Base-by-base conservation (phyloP, 2,888 invertebrate genomes). In the Sphaerophoria rueppellii region DNA sequence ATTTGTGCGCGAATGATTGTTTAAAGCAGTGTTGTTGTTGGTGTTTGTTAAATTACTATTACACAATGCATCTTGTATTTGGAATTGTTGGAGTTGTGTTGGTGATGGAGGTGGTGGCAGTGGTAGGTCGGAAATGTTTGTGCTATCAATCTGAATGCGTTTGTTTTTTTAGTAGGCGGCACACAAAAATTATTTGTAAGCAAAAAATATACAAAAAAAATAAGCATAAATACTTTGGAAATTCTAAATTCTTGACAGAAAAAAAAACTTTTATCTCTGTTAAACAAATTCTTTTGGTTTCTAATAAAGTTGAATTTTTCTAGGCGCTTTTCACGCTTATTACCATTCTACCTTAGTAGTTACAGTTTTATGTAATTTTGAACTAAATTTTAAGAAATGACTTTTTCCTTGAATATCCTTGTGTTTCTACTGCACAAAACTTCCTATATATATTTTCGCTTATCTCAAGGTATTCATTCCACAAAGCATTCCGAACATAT, bases 51-150 rank as follows among this genome's bases (percentile, higher is more conserved):
- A 50, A 50, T 48, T 50, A 11, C 48, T 48, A 50, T 73, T 87
- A 76, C 71, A 81, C 63, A 79, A 86, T 0, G 63, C 70, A 32
- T 86, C 82, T 78, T 82, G 86, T 37, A 82, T 78, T 81, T 85
- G 85, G 78, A 88, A 90, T 88, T 91, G 91, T 88, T 91, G 87
- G 81, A 91, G 87, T 88, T 91, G 91, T 83, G 90, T 90, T 78
- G 91, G 91, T 70, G 91, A 91, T 14, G 91, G 91, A 6, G 91
- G 91, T 79, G 91, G 90, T 70, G 91, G 91, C 88, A 91, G 72
- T 54, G 90, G 90, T 85, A 90, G 88, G 87, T 91, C 91, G 50
- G 82, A 63, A 9, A 79, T 67, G 75, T 71, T 82, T 57, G 69
- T 74, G 55, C 57, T 82, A 63, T 82, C 86, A 63, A 60, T 40